Percentiles rank a stretch among this genome's conserved stretches.
Evolutionary conservation across 2,797 vertebrate species (phyloP).

Genomic region (Gambusia yucatana): DNA sequence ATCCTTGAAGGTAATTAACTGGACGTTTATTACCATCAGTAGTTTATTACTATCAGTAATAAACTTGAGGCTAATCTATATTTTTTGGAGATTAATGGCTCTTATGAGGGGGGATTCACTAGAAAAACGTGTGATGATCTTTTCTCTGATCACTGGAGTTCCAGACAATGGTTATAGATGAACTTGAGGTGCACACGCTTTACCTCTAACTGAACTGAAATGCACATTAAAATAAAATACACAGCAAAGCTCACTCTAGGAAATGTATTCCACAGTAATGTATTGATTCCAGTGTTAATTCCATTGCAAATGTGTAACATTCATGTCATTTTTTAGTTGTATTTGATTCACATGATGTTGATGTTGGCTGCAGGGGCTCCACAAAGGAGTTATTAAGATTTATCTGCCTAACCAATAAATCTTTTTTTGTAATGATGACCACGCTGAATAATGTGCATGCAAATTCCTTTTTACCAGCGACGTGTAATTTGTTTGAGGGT

Average conservation of each 20-base stretch:
- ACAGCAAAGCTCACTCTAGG: slow-evolving; percentile 9
- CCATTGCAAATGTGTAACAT: slow-evolving; percentile 12
- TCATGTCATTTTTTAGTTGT: slow-evolving; percentile 9
- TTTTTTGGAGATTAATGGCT: neutral
- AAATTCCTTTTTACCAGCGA: slow-evolving; percentile 43
- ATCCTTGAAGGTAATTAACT: no score
- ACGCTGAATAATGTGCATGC: slow-evolving; percentile 9
- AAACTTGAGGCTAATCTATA: neutral
- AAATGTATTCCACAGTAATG: no score
- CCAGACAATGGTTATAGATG: slow-evolving; percentile 10
- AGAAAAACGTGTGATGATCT: neutral
- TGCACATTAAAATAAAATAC: slow-evolving; percentile 16
- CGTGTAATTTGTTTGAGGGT: slow-evolving; percentile 69
- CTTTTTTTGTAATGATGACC: neutral
- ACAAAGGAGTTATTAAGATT: neutral
- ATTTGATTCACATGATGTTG: slow-evolving; percentile 11
- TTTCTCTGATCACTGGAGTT: slow-evolving; percentile 18
- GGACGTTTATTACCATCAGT: no score
- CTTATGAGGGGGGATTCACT: neutral
- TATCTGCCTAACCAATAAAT: slow-evolving; percentile 1
- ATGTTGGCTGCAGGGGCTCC: neutral
- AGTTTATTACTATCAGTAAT: neutral
- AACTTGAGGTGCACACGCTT: slow-evolving; percentile 9
- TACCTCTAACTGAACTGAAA: slow-evolving; percentile 27
- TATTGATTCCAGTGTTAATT: slow-evolving; percentile 1